A percentile compares a stretch with the other conserved stretches of the same genome.
Evolutionary conservation across 2,113 vertebrate species (phyloP).

Genomic region (Odontesthes bonariensis): DNA sequence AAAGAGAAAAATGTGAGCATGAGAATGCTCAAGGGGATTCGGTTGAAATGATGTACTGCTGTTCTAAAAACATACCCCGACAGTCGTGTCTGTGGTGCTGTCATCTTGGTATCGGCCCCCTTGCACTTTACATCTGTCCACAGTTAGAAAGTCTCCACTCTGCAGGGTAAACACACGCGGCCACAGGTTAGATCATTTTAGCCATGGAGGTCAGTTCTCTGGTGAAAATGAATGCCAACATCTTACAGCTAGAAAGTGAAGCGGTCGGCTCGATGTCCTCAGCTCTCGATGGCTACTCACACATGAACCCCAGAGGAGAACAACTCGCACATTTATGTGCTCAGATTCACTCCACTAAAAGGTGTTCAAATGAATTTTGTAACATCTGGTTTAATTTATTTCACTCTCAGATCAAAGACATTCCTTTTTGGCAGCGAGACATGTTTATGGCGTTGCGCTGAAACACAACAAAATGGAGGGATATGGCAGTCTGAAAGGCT

Average conservation of each 20-base stretch:
- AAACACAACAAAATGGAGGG: constrained; percentile 52
- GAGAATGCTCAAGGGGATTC: constrained; percentile 19
- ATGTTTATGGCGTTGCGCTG: constrained; percentile 42
- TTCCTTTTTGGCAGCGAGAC: constrained; percentile 32
- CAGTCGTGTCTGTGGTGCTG: constrained; percentile 62
- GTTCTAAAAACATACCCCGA: constrained; percentile 70
- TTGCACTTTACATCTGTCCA: constrained; percentile 79
- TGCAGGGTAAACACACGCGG: constrained; percentile 37
- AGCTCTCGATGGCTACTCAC: background rate
- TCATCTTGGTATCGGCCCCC: constrained; percentile 75
- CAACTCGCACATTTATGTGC: background rate
- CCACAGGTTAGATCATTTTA: background rate
- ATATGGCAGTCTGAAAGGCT: constrained; percentile 37
- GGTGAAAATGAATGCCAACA: constrained; percentile 17
- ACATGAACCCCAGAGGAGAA: constrained; percentile 4
- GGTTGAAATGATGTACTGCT: background rate
- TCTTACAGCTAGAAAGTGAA: too few relatives aligned
- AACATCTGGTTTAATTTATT: constrained; percentile 37
- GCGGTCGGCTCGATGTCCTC: constrained; percentile 1
- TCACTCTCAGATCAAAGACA: constrained; percentile 43
- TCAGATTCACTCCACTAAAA: constrained; percentile 1
- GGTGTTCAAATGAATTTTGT: constrained; percentile 20
- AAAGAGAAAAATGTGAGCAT: constrained; percentile 35
- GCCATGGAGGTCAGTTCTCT: constrained; percentile 4
- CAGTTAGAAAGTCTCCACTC: constrained; percentile 77